Base-by-base conservation (phyloP, 2,113 vertebrate genomes). In the Chamaea fasciata region DNA sequence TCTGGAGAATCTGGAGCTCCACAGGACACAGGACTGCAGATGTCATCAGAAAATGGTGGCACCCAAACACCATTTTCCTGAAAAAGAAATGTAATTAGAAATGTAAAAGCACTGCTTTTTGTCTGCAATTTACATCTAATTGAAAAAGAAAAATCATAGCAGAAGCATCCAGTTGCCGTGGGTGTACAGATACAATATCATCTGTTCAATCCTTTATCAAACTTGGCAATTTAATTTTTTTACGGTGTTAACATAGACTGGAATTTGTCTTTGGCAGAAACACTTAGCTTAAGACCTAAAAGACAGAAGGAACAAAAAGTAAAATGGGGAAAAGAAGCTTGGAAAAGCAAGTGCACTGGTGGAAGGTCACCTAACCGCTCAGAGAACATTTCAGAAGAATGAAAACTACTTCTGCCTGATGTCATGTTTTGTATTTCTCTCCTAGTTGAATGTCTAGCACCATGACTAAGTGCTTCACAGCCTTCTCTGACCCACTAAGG, bases 1-100 rank as follows among this genome's bases (percentile, higher is more conserved):
- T 97, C 94, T 89, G 98, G 98, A 94, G 96, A 93, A 39, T 97
- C 95, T 21, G 99, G 99, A 60, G 96, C 96, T 85, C 98, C 98
- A 95, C 99, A 99, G 50, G 98, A 98, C 83, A 99, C 96, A 60
- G 98, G 98, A 68, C 96, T 88, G 83, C 99, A 99, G 70, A 98
- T 97, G 39, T 98, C 97, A 15, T 98, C 98, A 59, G 97, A 98
- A 95, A 99, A 96, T 2, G 92, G 96, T n/a, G 99, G 99, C 59
- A 98, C 59, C 99, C 99, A 99, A 85, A 94, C 73, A 37, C 98
- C 99, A 62, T 98, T 97, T 49, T 97, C 96, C 99, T 99, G 88
- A 83, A 97, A 86, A 70, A 93, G 1, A 95, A 65, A 77, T 24
- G 3, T 13, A 65, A 89, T 86, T 57, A 49, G 5, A 86, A 63